A percentile compares a stretch with the other conserved stretches of the same genome.
phyloP scores from a whole-genome alignment of 2,797 vertebrate genomes.

The Falco columbarius region DNA sequence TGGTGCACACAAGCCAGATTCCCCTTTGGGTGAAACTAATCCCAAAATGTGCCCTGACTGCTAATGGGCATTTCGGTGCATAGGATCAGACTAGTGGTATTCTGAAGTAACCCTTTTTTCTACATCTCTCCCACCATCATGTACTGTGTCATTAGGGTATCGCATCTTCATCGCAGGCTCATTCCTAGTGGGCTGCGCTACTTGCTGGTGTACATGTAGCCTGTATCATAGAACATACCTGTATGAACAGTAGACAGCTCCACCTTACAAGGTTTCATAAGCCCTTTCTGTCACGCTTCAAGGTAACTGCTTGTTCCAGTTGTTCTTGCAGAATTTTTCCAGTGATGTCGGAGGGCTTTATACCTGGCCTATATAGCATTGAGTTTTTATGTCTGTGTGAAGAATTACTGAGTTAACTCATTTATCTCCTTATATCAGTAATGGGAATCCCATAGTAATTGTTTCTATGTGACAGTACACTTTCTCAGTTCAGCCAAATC shows the following conservation, averaged over 20 bases:
- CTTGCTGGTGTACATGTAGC: background rate
- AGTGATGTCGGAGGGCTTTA: background rate
- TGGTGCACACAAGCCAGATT: background rate
- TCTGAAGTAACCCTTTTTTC: background rate
- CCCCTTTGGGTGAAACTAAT: background rate
- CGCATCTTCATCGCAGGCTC: background rate
- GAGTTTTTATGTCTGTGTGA: background rate
- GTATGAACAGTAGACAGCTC: background rate
- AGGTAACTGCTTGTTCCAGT: background rate
- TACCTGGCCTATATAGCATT: background rate
- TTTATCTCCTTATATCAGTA: background rate
- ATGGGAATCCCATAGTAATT: background rate
- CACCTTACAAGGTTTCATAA: background rate
- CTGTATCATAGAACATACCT: background rate
- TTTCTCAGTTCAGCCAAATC: background rate
- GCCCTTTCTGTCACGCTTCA: background rate
- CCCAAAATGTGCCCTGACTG: background rate
- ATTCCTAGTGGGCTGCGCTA: background rate
- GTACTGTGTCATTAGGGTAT: background rate
- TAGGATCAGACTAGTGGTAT: background rate
- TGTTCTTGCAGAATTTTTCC: background rate
- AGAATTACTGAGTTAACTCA: background rate
- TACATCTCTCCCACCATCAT: background rate
- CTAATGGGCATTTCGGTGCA: background rate
- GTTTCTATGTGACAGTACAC: fast-evolving